Base-by-base conservation (phyloP, 2,113 vertebrate genomes). In the Tinamus guttatus region DNA sequence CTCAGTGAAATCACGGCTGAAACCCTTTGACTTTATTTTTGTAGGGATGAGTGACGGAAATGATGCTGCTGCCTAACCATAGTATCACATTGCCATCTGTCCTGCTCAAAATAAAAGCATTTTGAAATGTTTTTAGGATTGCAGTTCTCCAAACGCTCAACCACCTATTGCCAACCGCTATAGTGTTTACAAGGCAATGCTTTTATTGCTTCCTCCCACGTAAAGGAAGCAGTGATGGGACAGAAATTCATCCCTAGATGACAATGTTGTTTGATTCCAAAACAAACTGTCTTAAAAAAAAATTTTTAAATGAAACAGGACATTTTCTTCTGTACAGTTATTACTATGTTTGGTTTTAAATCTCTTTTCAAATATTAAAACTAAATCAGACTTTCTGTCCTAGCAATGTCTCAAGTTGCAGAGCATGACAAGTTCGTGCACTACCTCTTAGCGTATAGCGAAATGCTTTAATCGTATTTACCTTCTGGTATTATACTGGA, bases 161-260 rank as follows among this genome's bases (percentile, higher is more conserved):
- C 88, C 68, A 95, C 79, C 83, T 85, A 85, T 94, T 90, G 65
- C 19, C 43, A 87, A 73, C 85, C 47, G 21, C 69, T 76, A 58
- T 93, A 84, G 64, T 67, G 94, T 96, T 97, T 94, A 93, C 87
- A 93, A 81, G 87, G 45, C 82, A 79, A 74, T 85, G 90, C 43
- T 96, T 91, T 96, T 96, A 85, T 82, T 94, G 79, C 85, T 94
- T 93, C 95, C 87, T 92, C 93, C 92, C 51, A 97, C 89, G 0
- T 74, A 87, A 69, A 95, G 95, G 96, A 97, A 97, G 95, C 71
- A 91, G 60, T 80, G 81, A 96, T 78, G 85, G 71, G 74, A 68
- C 77, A 86, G 64, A 94, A 83, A 86, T 95, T 95, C 76, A 90
- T 96, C 94, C 89, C 87, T 94, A 96, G 90, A 96, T 94, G 94